phyloP scores from a whole-genome alignment of 2,113 vertebrate genomes.

The Gymnobelideus leadbeateri region DNA sequence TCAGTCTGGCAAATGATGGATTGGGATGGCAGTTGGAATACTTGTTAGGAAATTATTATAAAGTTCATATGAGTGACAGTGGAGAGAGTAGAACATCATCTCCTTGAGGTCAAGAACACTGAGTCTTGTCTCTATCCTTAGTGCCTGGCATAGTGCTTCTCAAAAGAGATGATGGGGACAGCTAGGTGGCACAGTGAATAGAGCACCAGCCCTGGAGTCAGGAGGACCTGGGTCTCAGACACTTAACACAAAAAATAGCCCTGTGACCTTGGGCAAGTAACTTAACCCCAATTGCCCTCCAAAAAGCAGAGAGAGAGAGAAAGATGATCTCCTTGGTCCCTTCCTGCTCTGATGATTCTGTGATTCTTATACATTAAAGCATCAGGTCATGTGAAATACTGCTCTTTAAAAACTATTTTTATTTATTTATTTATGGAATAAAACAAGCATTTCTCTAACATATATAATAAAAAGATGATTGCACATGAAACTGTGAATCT shows the following conservation, averaged over 20 bases:
- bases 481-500: background rate
- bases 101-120: background rate
- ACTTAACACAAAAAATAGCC: too few relatives aligned
- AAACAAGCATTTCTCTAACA: background rate
- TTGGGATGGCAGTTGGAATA: background rate
- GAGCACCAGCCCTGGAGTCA: too few relatives aligned
- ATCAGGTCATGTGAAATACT: background rate
- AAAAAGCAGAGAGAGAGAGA: too few relatives aligned
- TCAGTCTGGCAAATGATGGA: background rate
- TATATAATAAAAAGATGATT: background rate
- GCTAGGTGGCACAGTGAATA: too few relatives aligned
- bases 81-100: background rate
- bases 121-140: background rate
- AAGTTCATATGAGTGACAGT: background rate
- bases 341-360: background rate
- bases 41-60: background rate
- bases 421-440: background rate
- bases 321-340: background rate
- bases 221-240: too few relatives aligned
- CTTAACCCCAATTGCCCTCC: too few relatives aligned
- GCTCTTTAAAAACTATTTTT: background rate
- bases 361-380: background rate
- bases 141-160: background rate
- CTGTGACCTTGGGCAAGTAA: too few relatives aligned
- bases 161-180: background rate